These are phyloP conservation scores for Actenoides hombroni DNA, from an alignment of 2,113 vertebrate genomes.

Conservation along the genomic window DNA sequence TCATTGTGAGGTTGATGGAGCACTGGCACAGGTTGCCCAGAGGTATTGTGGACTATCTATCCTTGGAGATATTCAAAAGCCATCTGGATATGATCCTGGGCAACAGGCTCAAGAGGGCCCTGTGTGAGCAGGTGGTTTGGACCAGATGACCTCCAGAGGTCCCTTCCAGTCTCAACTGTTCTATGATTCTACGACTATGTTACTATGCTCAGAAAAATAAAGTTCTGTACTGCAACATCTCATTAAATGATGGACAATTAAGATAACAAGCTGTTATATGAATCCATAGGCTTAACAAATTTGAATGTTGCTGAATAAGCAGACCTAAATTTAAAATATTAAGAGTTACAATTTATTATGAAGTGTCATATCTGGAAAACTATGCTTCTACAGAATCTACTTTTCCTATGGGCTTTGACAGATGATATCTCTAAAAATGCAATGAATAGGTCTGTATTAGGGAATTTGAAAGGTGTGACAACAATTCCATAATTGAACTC, in stretches of 20 bases:
- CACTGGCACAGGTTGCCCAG: no score
- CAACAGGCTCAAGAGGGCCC: no score
- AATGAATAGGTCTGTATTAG: not conserved
- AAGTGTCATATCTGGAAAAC: not conserved
- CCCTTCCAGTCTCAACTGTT: not conserved
- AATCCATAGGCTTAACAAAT: not conserved
- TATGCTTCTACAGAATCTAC: not conserved
- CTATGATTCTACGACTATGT: not conserved
- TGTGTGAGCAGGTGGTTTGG: no score
- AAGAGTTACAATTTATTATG: not conserved
- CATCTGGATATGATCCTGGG: no score
- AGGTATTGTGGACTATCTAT: no score
- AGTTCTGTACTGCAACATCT: not conserved
- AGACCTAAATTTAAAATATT: not conserved
- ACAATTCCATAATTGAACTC: not conserved
- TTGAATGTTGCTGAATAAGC: not conserved
- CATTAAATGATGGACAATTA: not conserved
- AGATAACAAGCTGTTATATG: not conserved
- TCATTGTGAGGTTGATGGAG: no score
- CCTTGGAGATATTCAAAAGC: no score
- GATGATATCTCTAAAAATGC: not conserved
- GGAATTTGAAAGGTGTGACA: not conserved
- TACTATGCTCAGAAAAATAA: not conserved
- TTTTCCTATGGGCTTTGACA: not conserved
- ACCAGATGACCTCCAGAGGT: no score